Evolutionary conservation across 2,797 vertebrate genomes (phyloP).

Genomic region (Eupleurogrammus muticus): DNA sequence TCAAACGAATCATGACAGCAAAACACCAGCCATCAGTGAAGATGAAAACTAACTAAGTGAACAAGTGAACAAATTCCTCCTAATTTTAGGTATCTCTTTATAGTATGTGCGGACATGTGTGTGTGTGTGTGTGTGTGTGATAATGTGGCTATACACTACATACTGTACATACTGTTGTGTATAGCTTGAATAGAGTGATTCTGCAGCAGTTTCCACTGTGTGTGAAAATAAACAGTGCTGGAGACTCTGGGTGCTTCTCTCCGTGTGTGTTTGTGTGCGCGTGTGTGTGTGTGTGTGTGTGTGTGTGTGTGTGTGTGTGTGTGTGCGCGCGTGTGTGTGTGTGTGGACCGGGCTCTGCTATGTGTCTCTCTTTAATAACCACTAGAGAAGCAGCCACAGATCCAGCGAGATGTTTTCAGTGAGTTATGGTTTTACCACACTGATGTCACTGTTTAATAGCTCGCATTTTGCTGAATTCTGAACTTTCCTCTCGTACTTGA

Average conservation of each 20-base stretch:
- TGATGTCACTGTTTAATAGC: constrained; percentile 78
- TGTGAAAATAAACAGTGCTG: constrained; percentile 57
- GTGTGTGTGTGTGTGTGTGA: no score
- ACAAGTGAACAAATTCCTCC: no score
- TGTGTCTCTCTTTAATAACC: constrained; percentile 73
- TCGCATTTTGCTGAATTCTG: constrained; percentile 63
- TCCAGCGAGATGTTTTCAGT: constrained; percentile 66
- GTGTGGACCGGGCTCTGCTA: constrained; percentile 62
- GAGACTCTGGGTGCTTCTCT: constrained; percentile 45
- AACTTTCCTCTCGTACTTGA: constrained; percentile 63
- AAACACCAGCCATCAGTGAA: no score
- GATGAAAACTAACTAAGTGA: no score
- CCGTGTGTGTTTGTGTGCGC: constrained; percentile 30
- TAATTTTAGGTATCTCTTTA: no score
- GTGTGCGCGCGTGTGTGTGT: constrained; percentile 43
- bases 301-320: constrained; percentile 21
- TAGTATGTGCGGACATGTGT: no score
- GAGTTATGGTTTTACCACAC: constrained; percentile 69
- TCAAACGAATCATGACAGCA: no score
- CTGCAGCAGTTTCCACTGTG: constrained; percentile 57
- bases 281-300: constrained; percentile 31
- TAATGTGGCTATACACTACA: no score
- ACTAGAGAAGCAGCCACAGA: constrained; percentile 63
- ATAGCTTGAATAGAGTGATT: constrained; percentile 23
- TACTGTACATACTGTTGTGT: no score